These are phyloP conservation scores for Cynopterus brachyotis DNA, from an alignment of 2,113 vertebrate genomes.

Conservation along the genomic window DNA sequence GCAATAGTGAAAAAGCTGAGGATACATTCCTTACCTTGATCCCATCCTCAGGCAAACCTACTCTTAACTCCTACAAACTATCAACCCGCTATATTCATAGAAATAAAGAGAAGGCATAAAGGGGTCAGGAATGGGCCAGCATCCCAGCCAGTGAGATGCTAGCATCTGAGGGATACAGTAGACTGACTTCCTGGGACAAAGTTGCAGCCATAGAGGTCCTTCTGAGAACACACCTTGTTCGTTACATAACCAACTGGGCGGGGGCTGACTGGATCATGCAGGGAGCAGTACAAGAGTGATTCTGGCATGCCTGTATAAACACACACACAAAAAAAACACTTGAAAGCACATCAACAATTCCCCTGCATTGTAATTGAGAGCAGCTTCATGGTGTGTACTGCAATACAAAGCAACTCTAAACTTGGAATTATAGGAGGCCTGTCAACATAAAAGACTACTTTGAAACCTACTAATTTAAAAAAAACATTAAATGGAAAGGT, in stretches of 20 bases:
- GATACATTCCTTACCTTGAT: neutral
- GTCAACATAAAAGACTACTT: neutral
- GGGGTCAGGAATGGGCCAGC: neutral
- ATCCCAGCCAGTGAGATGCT: neutral
- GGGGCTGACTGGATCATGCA: constrained; percentile 88
- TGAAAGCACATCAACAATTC: neutral
- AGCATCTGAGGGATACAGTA: neutral
- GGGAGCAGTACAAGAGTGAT: constrained; percentile 90
- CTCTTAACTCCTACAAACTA: neutral
- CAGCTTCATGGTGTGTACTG: neutral
- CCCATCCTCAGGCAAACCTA: neutral
- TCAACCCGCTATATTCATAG: neutral
- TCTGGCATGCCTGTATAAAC: constrained; percentile 90
- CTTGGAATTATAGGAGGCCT: neutral
- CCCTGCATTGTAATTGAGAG: neutral
- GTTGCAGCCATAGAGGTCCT: neutral
- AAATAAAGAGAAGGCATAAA: neutral
- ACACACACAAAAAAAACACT: neutral
- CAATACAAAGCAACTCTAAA: neutral
- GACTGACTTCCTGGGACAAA: neutral
- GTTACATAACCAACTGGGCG: constrained; percentile 91
- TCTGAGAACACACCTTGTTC: constrained; percentile 90
- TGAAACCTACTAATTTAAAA: constrained; percentile 23
- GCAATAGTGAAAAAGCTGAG: constrained; percentile 27
- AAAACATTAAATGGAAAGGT: neutral